Evolutionary conservation across 1,140 invertebrate species (phyloP).

Genomic region (Leptinotarsa lineolata): DNA sequence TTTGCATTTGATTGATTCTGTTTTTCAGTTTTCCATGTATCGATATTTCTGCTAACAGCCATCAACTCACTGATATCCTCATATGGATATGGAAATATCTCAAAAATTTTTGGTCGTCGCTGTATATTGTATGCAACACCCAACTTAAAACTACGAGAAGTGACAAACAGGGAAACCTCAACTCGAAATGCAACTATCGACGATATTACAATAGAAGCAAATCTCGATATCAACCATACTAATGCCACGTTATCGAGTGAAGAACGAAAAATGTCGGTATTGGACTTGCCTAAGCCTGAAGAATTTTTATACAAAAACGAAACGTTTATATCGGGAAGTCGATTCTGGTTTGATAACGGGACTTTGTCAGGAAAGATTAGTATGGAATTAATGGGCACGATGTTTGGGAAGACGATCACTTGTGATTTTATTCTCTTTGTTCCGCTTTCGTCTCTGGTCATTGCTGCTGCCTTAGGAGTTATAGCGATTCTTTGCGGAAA

Average conservation of each 20-base stretch:
- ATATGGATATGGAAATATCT: background rate
- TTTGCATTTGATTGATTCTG: too few relatives aligned
- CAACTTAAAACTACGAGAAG: background rate
- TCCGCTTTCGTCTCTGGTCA: background rate
- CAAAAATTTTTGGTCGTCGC: background rate
- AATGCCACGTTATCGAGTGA: background rate
- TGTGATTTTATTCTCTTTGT: background rate
- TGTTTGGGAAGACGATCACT: background rate
- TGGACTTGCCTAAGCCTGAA: background rate
- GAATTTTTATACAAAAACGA: background rate
- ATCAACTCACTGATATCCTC: background rate
- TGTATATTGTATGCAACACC: slow-evolving; percentile 7
- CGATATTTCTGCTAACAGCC: background rate
- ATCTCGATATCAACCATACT: background rate
- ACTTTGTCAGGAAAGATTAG: background rate
- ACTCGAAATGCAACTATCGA: background rate
- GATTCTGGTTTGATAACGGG: background rate
- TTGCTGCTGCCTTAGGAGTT: background rate
- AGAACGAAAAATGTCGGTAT: background rate
- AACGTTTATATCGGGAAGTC: background rate
- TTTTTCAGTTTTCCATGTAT: slow-evolving; percentile 10
- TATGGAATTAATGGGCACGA: background rate
- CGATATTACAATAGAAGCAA: background rate
- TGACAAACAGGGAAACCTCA: background rate
- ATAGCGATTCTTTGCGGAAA: slow-evolving; percentile 7